Conservation (phyloP, 1,140 invertebrate genomes). For the Drepana arcuata region DNA sequence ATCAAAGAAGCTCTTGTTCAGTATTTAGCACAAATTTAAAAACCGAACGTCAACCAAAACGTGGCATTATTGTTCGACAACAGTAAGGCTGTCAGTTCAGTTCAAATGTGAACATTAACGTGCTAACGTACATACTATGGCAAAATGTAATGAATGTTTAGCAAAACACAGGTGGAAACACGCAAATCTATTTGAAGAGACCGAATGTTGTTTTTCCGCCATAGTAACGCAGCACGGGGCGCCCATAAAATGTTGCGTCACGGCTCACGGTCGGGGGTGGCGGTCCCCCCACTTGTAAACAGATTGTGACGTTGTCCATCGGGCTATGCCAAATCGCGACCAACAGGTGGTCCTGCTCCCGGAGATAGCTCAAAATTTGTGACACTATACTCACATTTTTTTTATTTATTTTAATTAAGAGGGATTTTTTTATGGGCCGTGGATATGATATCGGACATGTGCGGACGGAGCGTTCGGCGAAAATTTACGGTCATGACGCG, state of each 20-base stretch:
- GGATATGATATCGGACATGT: slow-evolving; percentile 12
- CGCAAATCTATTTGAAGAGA: slow-evolving; percentile 57
- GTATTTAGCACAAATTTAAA: too few relatives aligned
- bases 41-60: too few relatives aligned
- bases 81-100: too few relatives aligned
- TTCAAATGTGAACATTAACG: too few relatives aligned
- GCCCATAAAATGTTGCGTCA: slow-evolving; percentile 61
- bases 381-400: slow-evolving; percentile 8
- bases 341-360: slow-evolving; percentile 52
- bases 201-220: slow-evolving; percentile 54
- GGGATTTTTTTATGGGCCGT: too few relatives aligned
- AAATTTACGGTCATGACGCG: slow-evolving; percentile 38
- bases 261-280: slow-evolving; percentile 31
- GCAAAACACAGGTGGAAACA: slow-evolving; percentile 31
- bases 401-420: slow-evolving; percentile 15
- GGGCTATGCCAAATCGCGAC: slow-evolving; percentile 49
- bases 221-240: slow-evolving; percentile 45
- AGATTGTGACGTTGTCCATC: slow-evolving; percentile 53
- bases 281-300: slow-evolving; percentile 58
- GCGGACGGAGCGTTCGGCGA: slow-evolving; percentile 29
- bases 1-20: too few relatives aligned
- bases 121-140: too few relatives aligned
- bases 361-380: slow-evolving; percentile 5
- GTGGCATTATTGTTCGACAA: too few relatives aligned
- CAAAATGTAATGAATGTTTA: slow-evolving; percentile 34